Evolutionary conservation across 2,797 vertebrate species (phyloP).

Genomic region (Xyrichtys novacula): DNA sequence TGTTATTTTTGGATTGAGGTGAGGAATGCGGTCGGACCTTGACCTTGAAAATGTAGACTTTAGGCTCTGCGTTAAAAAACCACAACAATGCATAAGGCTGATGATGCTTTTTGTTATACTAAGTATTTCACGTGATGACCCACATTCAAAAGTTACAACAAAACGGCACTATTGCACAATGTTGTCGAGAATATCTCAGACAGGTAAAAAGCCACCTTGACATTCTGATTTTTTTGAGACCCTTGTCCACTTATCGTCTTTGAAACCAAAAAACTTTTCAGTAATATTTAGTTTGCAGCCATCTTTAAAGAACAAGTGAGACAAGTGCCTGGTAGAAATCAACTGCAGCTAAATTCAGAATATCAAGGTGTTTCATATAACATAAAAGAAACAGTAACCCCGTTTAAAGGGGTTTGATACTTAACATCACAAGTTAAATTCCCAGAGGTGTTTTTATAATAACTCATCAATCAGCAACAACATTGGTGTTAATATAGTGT

Average conservation of each 20-base stretch:
- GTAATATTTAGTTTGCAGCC: constrained; percentile 6
- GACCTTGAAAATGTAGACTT: constrained; percentile 12
- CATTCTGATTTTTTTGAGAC: constrained; percentile 39
- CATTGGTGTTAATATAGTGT: constrained; percentile 42
- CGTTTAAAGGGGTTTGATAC: constrained; percentile 55
- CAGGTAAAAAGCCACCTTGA: constrained; percentile 56
- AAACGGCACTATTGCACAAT: constrained; percentile 69
- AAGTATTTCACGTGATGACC: constrained; percentile 53
- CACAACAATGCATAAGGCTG: constrained; percentile 34
- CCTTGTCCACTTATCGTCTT: constrained; percentile 21
- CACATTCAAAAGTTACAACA: constrained; percentile 71
- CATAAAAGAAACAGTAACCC: constrained; percentile 46
- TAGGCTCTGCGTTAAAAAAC: constrained; percentile 23
- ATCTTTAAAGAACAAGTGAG: constrained; percentile 9
- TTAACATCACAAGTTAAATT: constrained; percentile 65
- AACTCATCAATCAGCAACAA: constrained; percentile 42
- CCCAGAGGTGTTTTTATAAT: constrained; percentile 72
- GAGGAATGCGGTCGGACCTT: constrained; percentile 26
- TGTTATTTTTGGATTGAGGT: constrained; percentile 51
- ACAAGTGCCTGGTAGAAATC: constrained; percentile 22
- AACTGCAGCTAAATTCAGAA: constrained; percentile 31
- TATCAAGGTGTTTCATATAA: constrained; percentile 51
- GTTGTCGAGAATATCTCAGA: constrained; percentile 55
- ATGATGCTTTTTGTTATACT: constrained; percentile 44
- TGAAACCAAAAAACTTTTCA: background rate